phyloP scores from a whole-genome alignment of 2,113 vertebrate species.

The Lophius piscatorius region DNA sequence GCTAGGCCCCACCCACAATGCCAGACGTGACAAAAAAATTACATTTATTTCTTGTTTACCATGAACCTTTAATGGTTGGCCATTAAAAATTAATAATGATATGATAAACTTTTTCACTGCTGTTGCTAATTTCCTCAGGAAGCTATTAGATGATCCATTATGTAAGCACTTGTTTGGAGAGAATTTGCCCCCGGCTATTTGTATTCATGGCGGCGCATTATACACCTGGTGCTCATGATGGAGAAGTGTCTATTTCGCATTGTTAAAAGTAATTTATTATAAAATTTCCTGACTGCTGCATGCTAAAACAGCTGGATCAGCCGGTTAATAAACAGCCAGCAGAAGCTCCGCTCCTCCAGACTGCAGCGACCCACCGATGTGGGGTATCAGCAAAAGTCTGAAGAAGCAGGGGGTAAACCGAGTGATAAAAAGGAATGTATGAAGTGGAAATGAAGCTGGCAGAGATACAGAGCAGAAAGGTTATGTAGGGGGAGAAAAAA shows the following conservation, averaged over 20 bases:
- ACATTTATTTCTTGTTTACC: too few relatives aligned
- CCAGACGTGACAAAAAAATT: too few relatives aligned
- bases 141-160: constrained; percentile 15
- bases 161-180: constrained; percentile 12
- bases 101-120: background rate
- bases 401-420: constrained; percentile 27
- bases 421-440: background rate
- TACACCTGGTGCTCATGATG: constrained; percentile 8
- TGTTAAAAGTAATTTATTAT: constrained; percentile 56
- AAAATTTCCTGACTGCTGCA: constrained; percentile 28
- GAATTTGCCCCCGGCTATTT: constrained; percentile 15
- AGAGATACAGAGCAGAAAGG: background rate
- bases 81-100: background rate
- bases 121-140: constrained; percentile 19
- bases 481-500: background rate
- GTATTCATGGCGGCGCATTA: constrained; percentile 13
- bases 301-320: constrained; percentile 60
- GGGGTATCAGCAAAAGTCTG: constrained; percentile 53
- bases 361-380: constrained; percentile 30
- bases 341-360: constrained; percentile 31
- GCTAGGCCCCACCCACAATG: too few relatives aligned
- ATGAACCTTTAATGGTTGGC: too few relatives aligned
- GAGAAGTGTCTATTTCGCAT: constrained; percentile 42
- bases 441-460: constrained; percentile 8
- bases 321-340: constrained; percentile 34